Evolutionary conservation across 2,113 vertebrate genomes (phyloP), one percentile per base, ranked within the genome.

Genomic region (Pteronura brasiliensis): DNA sequence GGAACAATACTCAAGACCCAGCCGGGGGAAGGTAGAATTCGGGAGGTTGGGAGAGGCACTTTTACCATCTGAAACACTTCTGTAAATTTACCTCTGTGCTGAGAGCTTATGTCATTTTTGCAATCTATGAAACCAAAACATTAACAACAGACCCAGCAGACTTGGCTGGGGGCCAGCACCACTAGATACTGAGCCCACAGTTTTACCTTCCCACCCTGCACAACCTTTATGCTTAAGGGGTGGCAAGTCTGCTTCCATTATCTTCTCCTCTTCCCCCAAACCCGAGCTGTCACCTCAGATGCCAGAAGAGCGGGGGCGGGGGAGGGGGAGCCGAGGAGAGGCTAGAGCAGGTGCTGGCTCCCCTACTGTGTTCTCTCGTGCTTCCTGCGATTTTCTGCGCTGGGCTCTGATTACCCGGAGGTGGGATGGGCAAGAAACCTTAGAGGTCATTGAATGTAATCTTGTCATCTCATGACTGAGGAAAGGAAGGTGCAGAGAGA

Each of bases 231-330:
- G 81, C 31, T 71, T 39, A n/a, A 42, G 27, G 71, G 17, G 47
- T 21, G 39, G 21, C 3, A 7, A 27, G 39, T 86, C 57, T 71
- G 34, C 63, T 94, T 49, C 44, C 12, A 9, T 61, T 23, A 14
- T 44, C 47, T 65, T 47, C 52, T 25, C 76, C 12, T 80, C 27
- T 88, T 91, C 44, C 86, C 52, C 74, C 72, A n/a, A 74, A 79
- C n/a, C 6, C 5, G 3, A 63, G 31, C 79, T 63, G 25, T 91
- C 47, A 17, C 25, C 87, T 49, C 65, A 44, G 79, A 44, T 42
- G 25, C 55, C 14, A 13, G n/a, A 81, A 69, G 27, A 92, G 10
- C 0, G 1, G n/a, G n/a, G n/a, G n/a, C n/a, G n/a, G n/a, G n/a
- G n/a, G 18, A 25, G 18, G 18, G 0, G 7, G 27, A 12, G 61